Evolutionary conservation across 2,113 vertebrate species (phyloP), one percentile per base, ranked within the genome.

Genomic region (Aspiorhynchus laticeps): DNA sequence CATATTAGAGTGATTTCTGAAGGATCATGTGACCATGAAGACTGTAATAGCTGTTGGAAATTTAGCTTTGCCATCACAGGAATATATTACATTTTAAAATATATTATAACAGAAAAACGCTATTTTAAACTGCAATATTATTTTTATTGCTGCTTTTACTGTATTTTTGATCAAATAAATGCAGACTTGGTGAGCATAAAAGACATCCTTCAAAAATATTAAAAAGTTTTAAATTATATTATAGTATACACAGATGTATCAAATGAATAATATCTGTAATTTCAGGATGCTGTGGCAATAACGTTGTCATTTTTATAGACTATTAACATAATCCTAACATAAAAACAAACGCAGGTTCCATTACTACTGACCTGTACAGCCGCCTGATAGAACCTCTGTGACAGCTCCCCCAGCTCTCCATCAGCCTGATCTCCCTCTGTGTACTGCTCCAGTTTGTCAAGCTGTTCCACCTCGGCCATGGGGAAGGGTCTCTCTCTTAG

Each of bases 371-470:
- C 98, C 95, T 99, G 97, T 2, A 98, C 93, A 5, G 98, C 97
- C 0, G 98, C 96, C 89, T 98, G 97, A 85, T 99, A 97, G 90
- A 99, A 98, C 76, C 96, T 96, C 48, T 97, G 93, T 0, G 97
- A 97, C 21, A 99, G 90, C 79, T 98, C 97, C 41, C 95, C 96
- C 0, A 99, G 94, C 15, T 97, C 96, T 69, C 96, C 96, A 75
- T 95, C 94, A 0, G 84, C 88, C 14, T 63, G 67, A 3, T 81
- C 53, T 14, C 85, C 87, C 26, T 85, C 87, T 0, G 95, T 91
- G 80, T 97, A 96, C 78, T 97, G 95, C 90, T 99, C 98, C 6
- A 99, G 92, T 17, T 96, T 95, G 89, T 99, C 98, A 87, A 99
- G 85, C 90, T 99, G 98, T 80, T 97, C 95, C 75, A 99, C 98